Evolutionary conservation across 2,888 invertebrate species (phyloP).

Genomic region (Tachystola acroxantha): DNA sequence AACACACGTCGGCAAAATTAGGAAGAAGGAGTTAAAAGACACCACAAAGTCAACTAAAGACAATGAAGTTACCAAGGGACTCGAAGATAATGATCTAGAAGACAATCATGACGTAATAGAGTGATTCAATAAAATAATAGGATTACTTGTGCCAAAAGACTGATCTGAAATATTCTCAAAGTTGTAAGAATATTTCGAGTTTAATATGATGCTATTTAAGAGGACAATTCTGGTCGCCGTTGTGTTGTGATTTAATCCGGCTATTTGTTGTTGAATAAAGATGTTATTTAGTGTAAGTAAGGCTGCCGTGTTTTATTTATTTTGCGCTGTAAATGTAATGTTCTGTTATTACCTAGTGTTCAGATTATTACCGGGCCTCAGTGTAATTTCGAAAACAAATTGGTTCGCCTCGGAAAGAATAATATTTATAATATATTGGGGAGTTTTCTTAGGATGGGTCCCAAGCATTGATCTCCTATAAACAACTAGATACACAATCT

Average conservation of each 20-base stretch:
- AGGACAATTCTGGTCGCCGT: slow-evolving; percentile 11
- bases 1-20: slow-evolving; percentile 63
- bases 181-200: slow-evolving; percentile 27
- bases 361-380: too few relatives aligned
- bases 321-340: neutral
- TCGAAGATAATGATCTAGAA: slow-evolving; percentile 54
- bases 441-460: too few relatives aligned
- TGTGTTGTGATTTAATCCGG: slow-evolving; percentile 26
- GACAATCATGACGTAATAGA: slow-evolving; percentile 45
- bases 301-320: slow-evolving; percentile 20
- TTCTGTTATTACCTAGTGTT: too few relatives aligned
- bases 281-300: slow-evolving; percentile 53
- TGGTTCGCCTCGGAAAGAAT: too few relatives aligned
- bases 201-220: slow-evolving; percentile 3
- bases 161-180: slow-evolving; percentile 34
- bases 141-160: slow-evolving; percentile 43
- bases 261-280: slow-evolving; percentile 55
- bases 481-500: too few relatives aligned
- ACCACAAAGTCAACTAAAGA: slow-evolving; percentile 54
- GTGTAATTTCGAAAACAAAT: too few relatives aligned
- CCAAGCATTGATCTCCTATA: too few relatives aligned
- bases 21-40: slow-evolving; percentile 65
- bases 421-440: too few relatives aligned
- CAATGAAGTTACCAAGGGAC: slow-evolving; percentile 62
- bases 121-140: slow-evolving; percentile 4